Evolutionary conservation across 2,797 vertebrate genomes (phyloP), one percentile per base, ranked within the genome.

Genomic region (Cossypha dichroa): DNA sequence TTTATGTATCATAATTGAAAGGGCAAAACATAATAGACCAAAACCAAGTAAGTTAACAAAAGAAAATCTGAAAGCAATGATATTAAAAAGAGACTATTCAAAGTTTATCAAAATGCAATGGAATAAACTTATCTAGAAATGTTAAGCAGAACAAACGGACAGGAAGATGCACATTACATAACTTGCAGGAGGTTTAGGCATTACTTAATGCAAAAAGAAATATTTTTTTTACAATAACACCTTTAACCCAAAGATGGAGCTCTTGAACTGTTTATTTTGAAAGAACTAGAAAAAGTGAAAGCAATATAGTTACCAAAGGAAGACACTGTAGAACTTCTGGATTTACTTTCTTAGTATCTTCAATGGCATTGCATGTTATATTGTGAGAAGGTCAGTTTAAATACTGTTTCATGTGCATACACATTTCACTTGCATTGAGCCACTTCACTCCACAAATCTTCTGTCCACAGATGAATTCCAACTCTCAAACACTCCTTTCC

Each of bases 201-300:
- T 13, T 74, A 73, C 15, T 45, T 43, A 26, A 46, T 45, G 19
- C 5, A 89, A 49, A 80, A 86, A 22, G 19, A 15, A 76, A 6
- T 29, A 8, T 8, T 55, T 74, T 55, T 91, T 90, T 70, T 55
- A 88, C 85, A 82, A 1, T 93, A 88, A 74, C 67, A 85, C 15
- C 23, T 85, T 88, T 74, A 76, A 54, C 92, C 92, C 26, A 0
- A 95, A 96, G 96, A 80, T 96, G 96, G 95, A 94, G 94, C 94
- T 95, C 85, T 96, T 92, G 78, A 93, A 88, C 86, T 68, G 49
- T 51, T 90, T 88, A 40, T 73, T 83, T 48, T 4, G 70, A 70
- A 92, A 77, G 33, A 91, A 18, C 10, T 52, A 60, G 43, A 62
- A 74, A 52, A 82, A 92, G 14, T 48, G 31, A 38, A 88, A 79